A percentile compares a stretch with the other conserved stretches of the same genome.
Conservation (phyloP, 2,113 vertebrate genomes). For the Dunckerocampus dactyliophorus region DNA sequence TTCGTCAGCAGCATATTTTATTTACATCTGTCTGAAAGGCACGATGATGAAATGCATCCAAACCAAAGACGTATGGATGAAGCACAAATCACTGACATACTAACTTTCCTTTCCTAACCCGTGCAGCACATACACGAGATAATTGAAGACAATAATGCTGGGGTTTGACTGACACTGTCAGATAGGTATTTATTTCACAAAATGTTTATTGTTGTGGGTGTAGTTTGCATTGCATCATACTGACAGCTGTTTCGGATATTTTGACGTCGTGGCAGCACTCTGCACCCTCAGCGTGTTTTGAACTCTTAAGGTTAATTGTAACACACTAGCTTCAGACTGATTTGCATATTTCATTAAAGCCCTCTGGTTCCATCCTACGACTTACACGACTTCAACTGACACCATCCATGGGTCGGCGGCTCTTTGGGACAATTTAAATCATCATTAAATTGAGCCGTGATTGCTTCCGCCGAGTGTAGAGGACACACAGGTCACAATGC, state of each 20-base stretch:
- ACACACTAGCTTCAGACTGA: constrained; percentile 43
- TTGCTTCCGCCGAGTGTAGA: constrained; percentile 39
- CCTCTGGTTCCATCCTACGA: constrained; percentile 45
- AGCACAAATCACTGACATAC: constrained; percentile 29
- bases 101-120: constrained; percentile 1
- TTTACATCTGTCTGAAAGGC: constrained; percentile 25
- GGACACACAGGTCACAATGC: constrained; percentile 46
- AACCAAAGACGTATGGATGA: constrained; percentile 34
- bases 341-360: constrained; percentile 68
- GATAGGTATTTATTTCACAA: not conserved
- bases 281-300: constrained; percentile 29
- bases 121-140: constrained; percentile 7
- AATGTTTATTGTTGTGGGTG: not conserved
- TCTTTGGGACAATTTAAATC: constrained; percentile 55
- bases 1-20: constrained; percentile 41
- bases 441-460: constrained; percentile 64
- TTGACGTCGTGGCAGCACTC: not conserved
- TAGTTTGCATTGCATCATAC: not conserved
- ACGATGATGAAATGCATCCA: constrained; percentile 36
- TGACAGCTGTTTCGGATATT: not conserved
- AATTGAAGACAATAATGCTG: not conserved
- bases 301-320: constrained; percentile 61
- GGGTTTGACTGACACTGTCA: no score
- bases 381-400: constrained; percentile 57
- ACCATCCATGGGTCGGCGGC: constrained; percentile 31